Conservation (phyloP, 2,888 invertebrate species). For the Melanargia galathea region DNA sequence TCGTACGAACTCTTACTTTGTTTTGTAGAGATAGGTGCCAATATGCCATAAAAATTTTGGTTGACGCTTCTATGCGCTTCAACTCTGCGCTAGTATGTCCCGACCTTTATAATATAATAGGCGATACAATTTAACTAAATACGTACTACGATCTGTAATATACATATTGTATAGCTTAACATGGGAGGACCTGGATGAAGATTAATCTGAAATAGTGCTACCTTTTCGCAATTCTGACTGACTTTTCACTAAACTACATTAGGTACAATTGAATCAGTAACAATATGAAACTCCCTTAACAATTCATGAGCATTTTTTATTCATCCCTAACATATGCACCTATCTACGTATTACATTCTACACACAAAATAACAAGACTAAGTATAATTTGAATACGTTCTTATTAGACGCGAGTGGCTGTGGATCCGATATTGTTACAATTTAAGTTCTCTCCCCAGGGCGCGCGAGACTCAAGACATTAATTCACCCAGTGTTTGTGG, state of each 20-base stretch:
- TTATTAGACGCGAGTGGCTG: conserved; percentile 43
- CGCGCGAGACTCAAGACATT: conserved; percentile 57
- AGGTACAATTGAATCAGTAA: too few species aligned
- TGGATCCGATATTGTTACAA: conserved; percentile 50
- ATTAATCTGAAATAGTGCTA: too few species aligned
- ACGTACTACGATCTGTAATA: neutral
- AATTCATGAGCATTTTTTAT: conserved; percentile 14
- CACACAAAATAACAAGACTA: conserved; percentile 33
- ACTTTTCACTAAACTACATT: too few species aligned
- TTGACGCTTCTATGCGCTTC: too few species aligned
- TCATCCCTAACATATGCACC: conserved; percentile 24
- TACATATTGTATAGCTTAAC: neutral
- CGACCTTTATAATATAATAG: too few species aligned
- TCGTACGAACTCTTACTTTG: too few species aligned
- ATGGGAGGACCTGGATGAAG: neutral
- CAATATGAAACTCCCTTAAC: too few species aligned
- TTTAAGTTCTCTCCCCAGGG: conserved; percentile 50
- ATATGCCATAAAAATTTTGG: too few species aligned
- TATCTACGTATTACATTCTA: conserved; percentile 18
- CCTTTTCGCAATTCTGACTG: too few species aligned
- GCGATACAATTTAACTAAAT: too few species aligned
- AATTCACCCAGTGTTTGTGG: conserved; percentile 69
- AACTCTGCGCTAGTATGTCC: too few species aligned
- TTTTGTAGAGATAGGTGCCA: too few species aligned
- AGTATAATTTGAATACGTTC: conserved; percentile 46